Conservation (phyloP, 1,140 invertebrate genomes). For the Leptonema lineaticorne region DNA sequence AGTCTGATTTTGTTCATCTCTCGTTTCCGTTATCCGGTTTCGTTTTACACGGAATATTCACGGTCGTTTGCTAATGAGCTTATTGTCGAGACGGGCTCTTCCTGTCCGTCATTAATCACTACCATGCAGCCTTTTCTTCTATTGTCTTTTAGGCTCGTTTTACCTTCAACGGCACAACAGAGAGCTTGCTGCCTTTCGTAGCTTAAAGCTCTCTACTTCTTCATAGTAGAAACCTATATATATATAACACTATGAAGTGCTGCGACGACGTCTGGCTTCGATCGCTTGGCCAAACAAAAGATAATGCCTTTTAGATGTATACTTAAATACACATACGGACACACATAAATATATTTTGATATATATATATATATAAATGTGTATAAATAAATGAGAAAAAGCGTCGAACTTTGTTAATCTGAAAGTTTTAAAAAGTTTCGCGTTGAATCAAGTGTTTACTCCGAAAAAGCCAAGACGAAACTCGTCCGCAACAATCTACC, state of each 20-base stretch:
- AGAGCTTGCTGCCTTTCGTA: neutral
- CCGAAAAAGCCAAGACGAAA: neutral
- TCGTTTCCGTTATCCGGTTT: too few relatives aligned
- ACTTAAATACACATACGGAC: neutral
- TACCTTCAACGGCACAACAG: neutral
- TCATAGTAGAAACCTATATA: too few relatives aligned
- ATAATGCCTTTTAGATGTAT: neutral
- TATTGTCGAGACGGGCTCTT: constrained; percentile 15
- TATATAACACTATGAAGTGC: neutral
- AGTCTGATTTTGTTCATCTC: too few relatives aligned
- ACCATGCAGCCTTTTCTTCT: neutral
- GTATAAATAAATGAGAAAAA: too few relatives aligned
- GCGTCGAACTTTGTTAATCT: constrained; percentile 21
- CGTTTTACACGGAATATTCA: too few relatives aligned
- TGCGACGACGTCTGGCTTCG: neutral
- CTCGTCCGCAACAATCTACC: neutral
- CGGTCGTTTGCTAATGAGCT: constrained; percentile 27
- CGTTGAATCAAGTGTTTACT: constrained; percentile 9
- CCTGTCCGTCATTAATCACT: constrained; percentile 29
- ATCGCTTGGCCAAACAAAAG: constrained; percentile 5
- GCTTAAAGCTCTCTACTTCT: neutral
- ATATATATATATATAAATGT: too few relatives aligned
- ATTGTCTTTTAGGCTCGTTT: constrained; percentile 13
- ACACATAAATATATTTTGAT: neutral
- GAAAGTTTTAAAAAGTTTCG: constrained; percentile 15